A percentile compares a stretch with the other conserved stretches of the same genome.
Conservation (phyloP, 2,113 vertebrate genomes). For the Columba janthina region DNA sequence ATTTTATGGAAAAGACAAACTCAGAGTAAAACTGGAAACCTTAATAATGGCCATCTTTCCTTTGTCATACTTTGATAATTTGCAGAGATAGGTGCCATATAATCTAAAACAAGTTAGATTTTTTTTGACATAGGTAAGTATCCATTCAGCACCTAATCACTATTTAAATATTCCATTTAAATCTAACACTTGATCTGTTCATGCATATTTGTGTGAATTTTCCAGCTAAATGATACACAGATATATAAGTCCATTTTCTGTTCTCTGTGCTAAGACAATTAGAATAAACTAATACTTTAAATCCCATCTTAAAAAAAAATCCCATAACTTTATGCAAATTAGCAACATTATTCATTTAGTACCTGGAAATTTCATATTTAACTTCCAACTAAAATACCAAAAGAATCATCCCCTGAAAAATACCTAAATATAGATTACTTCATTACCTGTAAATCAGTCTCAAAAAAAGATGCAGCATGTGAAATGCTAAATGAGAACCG, state of each 20-base stretch:
- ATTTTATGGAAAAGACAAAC: neutral
- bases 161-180: neutral
- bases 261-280: neutral
- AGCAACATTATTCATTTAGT: constrained; percentile 23
- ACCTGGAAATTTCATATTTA: constrained; percentile 23
- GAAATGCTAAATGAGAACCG: neutral
- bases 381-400: constrained; percentile 37
- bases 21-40: neutral
- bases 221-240: neutral
- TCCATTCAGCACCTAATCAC: neutral
- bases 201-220: neutral
- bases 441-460: constrained; percentile 65
- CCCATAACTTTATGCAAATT: neutral
- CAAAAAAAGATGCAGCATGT: neutral
- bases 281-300: neutral
- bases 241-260: neutral
- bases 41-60: neutral
- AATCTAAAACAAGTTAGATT: neutral
- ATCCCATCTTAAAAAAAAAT: neutral
- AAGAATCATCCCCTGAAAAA: constrained; percentile 36
- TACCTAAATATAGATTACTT: constrained; percentile 70
- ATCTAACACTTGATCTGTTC: neutral
- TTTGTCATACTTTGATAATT: neutral
- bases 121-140: neutral
- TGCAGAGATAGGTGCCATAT: neutral